Conservation (phyloP, 2,888 invertebrate genomes). For the Plagodis dolabraria region DNA sequence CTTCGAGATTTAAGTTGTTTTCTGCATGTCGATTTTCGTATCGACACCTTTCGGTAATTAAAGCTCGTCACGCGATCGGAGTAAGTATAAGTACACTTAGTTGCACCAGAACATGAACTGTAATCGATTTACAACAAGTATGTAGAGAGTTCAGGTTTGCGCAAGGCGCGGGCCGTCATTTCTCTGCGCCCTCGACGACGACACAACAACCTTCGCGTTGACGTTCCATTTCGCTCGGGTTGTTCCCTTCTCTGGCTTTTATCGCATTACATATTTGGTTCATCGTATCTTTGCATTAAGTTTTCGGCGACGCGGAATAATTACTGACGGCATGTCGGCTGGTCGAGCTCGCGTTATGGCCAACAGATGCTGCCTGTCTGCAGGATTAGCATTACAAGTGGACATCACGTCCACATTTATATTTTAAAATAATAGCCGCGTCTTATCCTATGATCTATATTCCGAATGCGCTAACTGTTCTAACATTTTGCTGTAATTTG, state of each 20-base stretch:
- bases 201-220: conserved; percentile 65
- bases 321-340: conserved; percentile 66
- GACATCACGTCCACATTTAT: conserved; percentile 13
- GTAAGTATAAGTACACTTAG: conserved; percentile 44
- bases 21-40: conserved; percentile 73
- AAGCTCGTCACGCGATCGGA: conserved; percentile 75
- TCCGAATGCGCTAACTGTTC: too few relatives aligned
- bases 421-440: not conserved
- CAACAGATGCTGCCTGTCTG: conserved; percentile 65
- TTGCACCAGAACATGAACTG: conserved; percentile 64
- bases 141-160: conserved; percentile 57
- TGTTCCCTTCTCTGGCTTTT: conserved; percentile 63
- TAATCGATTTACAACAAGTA: conserved; percentile 73
- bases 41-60: conserved; percentile 81
- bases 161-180: conserved; percentile 62
- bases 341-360: conserved; percentile 47
- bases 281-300: conserved; percentile 73
- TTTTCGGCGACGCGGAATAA: conserved; percentile 77
- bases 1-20: conserved; percentile 64
- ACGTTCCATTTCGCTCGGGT: conserved; percentile 68
- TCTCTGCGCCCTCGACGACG: conserved; percentile 65
- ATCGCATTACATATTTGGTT: conserved; percentile 63
- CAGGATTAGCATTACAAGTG: conserved; percentile 17
- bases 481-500: too few relatives aligned
- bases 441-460: too few relatives aligned